Conservation (phyloP, 2,888 invertebrate species). For the Allacma fusca region DNA sequence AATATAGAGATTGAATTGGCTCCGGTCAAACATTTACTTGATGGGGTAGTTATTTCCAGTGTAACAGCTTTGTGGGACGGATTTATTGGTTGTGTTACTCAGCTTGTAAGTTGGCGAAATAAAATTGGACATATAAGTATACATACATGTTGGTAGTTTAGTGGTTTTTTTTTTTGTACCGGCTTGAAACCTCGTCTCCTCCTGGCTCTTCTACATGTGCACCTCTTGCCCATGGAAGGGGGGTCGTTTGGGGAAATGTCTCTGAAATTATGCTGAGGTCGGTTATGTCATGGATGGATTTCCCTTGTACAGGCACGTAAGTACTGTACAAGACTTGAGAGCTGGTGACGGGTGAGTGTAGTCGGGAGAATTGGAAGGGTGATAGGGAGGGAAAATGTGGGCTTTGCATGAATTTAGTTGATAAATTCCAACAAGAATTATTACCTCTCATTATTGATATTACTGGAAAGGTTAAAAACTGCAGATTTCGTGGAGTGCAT, state of each 20-base stretch:
- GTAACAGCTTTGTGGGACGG: slow-evolving; percentile 23
- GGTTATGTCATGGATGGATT: slow-evolving; percentile 28
- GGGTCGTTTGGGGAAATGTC: neutral
- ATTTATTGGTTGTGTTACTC: slow-evolving; percentile 31
- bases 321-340: no score
- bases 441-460: slow-evolving; percentile 26
- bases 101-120: slow-evolving; percentile 19
- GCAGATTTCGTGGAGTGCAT: slow-evolving; percentile 31
- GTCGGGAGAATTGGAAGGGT: neutral
- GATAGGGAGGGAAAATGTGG: neutral
- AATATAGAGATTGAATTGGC: slow-evolving; percentile 36
- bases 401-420: slow-evolving; percentile 30
- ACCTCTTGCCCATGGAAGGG: no score
- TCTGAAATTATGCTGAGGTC: slow-evolving; percentile 30
- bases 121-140: slow-evolving; percentile 23
- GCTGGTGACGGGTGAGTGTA: no score
- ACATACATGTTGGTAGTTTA: neutral
- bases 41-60: slow-evolving; percentile 16
- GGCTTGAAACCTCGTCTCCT: neutral
- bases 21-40: slow-evolving; percentile 40
- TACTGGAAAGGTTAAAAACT: slow-evolving; percentile 19
- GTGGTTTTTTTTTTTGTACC: neutral
- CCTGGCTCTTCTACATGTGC: no score
- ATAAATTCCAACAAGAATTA: slow-evolving; percentile 39
- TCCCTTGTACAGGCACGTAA: no score